Evolutionary conservation across 2,797 vertebrate genomes (phyloP).

Genomic region (Sebastes hopkinsi): DNA sequence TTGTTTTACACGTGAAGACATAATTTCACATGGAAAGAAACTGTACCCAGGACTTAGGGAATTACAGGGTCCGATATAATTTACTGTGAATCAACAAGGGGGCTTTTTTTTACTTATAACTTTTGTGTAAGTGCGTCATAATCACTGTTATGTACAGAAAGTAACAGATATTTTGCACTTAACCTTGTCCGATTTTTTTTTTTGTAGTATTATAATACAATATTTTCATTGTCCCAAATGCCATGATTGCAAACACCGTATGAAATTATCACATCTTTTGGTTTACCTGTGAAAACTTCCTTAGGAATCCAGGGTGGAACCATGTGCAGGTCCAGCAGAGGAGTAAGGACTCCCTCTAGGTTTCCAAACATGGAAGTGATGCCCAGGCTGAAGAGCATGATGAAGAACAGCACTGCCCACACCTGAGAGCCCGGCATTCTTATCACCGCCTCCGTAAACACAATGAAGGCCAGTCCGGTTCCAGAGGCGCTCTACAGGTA

Average conservation of each 20-base stretch:
- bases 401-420: constrained; percentile 88
- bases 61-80: neutral
- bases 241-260: neutral
- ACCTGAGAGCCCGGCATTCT: constrained; percentile 86
- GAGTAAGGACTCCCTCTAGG: constrained; percentile 85
- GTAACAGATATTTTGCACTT: neutral
- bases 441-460: constrained; percentile 87
- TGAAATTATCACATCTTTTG: neutral
- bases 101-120: fast-evolving
- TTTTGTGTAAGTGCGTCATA: neutral
- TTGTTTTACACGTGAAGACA: neutral
- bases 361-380: constrained; percentile 91
- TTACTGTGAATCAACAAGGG: neutral
- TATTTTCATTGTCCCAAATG: neutral
- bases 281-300: constrained; percentile 85
- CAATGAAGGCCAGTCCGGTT: constrained; percentile 88
- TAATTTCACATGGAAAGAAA: neutral
- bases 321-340: constrained; percentile 80
- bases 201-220: neutral
- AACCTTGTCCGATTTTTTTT: neutral
- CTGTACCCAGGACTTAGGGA: neutral
- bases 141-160: neutral
- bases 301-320: constrained; percentile 81
- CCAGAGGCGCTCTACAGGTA: constrained; percentile 84
- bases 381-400: constrained; percentile 88